Evolutionary conservation across 1,140 invertebrate species (phyloP), one percentile per base, ranked within the genome.

Genomic region (Solenopsis invicta): DNA sequence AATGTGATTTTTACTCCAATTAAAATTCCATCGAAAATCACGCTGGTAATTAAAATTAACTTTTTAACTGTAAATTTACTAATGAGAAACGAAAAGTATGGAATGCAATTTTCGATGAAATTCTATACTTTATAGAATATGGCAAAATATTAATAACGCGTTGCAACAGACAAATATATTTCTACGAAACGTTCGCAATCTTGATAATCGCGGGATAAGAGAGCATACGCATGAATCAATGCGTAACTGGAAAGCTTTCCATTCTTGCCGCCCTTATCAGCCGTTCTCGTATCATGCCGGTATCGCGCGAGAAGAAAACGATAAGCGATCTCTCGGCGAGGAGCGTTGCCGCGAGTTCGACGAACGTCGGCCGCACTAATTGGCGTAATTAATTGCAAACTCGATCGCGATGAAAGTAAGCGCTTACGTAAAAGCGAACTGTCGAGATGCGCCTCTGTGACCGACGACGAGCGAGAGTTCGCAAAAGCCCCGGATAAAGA

Each of bases 321-420:
- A 81, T 81, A 81, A 84, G 37, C 69, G 54, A 84, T 84, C 54
- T 84, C 54, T 9, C 34, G 41, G 18, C 59, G 29, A 59, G 69
- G 16, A 16, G 21, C 69, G 48, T 54, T 41, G 48, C 45, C 67
- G 13, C 16, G 69, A 75, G 80, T 84, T 84, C 80, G 80, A 84
- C 80, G 80, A 84, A 84, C 80, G 78, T 82, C 37, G 67, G 41
- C 80, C 12, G 52, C 66, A 18, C 29, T 84, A 84, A 84, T 84
- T 84, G 80, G 54, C n/a, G 69, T 84, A 84, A 84, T 84, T 84
- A 84, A 84, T 84, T 84, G 80, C 69, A 75, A 75, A 71, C 56
- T 84, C 21, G 62, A 41, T 67, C 62, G 34, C 69, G 69, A 84
- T 75, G 80, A 84, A 84, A 84, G 80, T 84, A 75, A 75, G 54